Conservation (phyloP, 1,140 invertebrate genomes). For the Solenopsis invicta region DNA sequence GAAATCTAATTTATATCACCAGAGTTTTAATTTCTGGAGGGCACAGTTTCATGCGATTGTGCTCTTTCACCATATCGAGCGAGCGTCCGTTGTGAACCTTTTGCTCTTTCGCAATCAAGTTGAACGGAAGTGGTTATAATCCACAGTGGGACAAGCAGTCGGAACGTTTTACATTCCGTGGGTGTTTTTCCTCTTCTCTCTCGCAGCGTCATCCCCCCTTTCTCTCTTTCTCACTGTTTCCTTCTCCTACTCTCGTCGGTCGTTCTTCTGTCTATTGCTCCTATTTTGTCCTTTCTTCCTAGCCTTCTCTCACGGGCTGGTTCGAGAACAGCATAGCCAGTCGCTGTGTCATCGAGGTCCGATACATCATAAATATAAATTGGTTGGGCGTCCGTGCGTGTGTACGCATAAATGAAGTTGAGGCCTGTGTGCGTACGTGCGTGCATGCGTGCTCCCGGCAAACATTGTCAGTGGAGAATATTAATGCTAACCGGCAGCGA, state of each 20-base stretch:
- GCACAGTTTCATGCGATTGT: neutral
- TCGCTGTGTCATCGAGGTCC: conserved; percentile 78
- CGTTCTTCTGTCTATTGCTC: conserved; percentile 46
- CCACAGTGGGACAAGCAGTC: conserved; percentile 43
- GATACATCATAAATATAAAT: conserved; percentile 81
- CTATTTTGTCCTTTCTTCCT: conserved; percentile 66
- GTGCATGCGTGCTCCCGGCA: conserved; percentile 28
- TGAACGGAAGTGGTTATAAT: conserved; percentile 64
- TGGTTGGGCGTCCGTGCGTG: conserved; percentile 64
- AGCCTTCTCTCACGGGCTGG: conserved; percentile 45
- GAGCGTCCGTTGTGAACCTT: conserved; percentile 6
- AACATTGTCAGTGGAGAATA: conserved; percentile 26
- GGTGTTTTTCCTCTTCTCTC: conserved; percentile 48
- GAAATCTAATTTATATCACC: neutral
- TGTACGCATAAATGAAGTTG: conserved; percentile 70
- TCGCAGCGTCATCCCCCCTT: neutral
- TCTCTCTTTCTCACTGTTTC: conserved; percentile 15
- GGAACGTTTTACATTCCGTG: conserved; percentile 70
- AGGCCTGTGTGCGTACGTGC: conserved; percentile 22
- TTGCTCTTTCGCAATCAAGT: conserved; percentile 57
- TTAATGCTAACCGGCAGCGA: conserved; percentile 44
- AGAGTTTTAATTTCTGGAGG: neutral
- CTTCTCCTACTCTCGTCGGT: neutral
- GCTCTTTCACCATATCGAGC: neutral
- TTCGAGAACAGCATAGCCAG: conserved; percentile 75